phyloP scores from a whole-genome alignment of 2,797 vertebrate genomes.

The Trichosurus vulpecula region DNA sequence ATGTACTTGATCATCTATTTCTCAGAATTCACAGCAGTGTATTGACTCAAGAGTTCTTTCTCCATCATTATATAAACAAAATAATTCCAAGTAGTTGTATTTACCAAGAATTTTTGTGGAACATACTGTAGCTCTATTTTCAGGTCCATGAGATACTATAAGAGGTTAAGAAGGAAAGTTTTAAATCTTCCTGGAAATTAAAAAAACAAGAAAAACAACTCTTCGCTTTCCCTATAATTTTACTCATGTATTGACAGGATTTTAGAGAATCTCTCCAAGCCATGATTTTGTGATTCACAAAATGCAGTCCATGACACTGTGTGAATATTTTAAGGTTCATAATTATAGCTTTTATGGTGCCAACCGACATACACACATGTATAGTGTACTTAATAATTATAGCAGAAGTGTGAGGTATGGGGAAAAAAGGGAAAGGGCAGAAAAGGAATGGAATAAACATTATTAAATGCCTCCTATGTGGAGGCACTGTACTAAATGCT shows the following conservation, averaged over 20 bases:
- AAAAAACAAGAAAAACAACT: background rate
- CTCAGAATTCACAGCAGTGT: background rate
- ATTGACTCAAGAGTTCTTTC: background rate
- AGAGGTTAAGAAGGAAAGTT: background rate
- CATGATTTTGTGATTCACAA: constrained; percentile 44
- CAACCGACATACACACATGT: too few relatives aligned
- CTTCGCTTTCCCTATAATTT: background rate
- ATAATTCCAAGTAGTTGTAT: background rate
- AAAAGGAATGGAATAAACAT: too few relatives aligned
- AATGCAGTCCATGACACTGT: constrained; percentile 16
- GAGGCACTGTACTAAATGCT: too few relatives aligned
- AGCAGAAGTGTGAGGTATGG: too few relatives aligned
- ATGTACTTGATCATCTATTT: background rate
- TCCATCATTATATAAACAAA: background rate
- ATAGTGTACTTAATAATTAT: too few relatives aligned
- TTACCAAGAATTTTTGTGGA: background rate
- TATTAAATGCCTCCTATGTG: too few relatives aligned
- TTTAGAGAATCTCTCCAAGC: background rate
- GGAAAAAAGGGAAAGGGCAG: too few relatives aligned
- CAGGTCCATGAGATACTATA: background rate
- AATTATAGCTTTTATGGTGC: background rate
- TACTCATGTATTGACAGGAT: background rate
- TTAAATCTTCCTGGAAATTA: background rate
- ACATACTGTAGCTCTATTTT: background rate
- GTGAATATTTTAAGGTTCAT: constrained; percentile 12